Evolutionary conservation across 1,140 invertebrate species (phyloP).

Genomic region (Lasioglossum albipes): DNA sequence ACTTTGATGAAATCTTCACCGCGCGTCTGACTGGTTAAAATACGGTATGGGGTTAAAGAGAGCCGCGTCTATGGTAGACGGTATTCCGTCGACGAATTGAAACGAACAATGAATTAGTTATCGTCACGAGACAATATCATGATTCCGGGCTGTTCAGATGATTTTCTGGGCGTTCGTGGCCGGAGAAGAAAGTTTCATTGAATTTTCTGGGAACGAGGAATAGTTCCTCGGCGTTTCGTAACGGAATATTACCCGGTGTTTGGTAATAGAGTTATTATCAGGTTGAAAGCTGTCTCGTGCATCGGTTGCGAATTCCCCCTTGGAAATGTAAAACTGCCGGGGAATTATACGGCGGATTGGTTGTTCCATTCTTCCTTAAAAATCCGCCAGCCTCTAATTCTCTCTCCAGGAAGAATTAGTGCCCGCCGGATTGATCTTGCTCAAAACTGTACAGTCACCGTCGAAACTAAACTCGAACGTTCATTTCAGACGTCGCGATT

Average conservation of each 20-base stretch:
- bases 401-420: not conserved
- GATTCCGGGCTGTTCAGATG: not conserved
- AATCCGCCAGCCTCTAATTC: slow-evolving; percentile 1
- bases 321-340: not conserved
- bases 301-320: slow-evolving; percentile 17
- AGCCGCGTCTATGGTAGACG: too few relatives aligned
- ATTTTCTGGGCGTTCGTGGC: not conserved
- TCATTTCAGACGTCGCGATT: too few relatives aligned
- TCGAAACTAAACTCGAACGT: too few relatives aligned
- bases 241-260: not conserved
- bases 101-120: not conserved
- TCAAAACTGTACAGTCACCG: not conserved
- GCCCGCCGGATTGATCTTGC: not conserved
- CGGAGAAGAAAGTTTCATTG: slow-evolving; percentile 28
- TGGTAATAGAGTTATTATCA: slow-evolving; percentile 38
- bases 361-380: not conserved
- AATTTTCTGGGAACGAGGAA: slow-evolving; percentile 25
- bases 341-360: not conserved
- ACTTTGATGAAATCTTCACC: too few relatives aligned
- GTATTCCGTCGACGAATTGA: too few relatives aligned
- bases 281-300: slow-evolving; percentile 22
- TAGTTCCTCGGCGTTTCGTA: slow-evolving; percentile 1
- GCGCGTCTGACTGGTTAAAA: too few relatives aligned
- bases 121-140: not conserved
- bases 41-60: too few relatives aligned